Conservation (phyloP, 2,113 vertebrate genomes). For the Muntiacus muntjak region DNA sequence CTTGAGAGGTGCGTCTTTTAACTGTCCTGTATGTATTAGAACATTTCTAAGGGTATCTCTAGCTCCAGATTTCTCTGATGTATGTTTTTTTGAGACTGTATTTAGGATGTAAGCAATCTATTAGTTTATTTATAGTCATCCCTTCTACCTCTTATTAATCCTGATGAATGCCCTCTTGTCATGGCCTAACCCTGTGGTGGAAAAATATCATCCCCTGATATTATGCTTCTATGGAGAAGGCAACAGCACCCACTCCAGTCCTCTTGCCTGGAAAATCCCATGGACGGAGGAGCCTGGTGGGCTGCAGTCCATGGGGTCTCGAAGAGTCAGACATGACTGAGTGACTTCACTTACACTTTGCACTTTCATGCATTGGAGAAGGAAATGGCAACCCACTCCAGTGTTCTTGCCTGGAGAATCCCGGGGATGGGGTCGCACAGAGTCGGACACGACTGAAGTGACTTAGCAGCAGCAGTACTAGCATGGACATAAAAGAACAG, state of each 20-base stretch:
- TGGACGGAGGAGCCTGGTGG: too few species aligned
- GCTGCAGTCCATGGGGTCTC: too few species aligned
- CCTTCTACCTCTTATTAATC: background rate
- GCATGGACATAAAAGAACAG: background rate
- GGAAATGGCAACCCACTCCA: too few species aligned
- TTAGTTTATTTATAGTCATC: background rate
- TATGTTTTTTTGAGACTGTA: background rate
- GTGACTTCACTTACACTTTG: too few species aligned
- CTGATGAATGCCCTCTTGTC: background rate
- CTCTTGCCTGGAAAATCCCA: too few species aligned
- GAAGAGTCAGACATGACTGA: too few species aligned
- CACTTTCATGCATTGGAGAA: too few species aligned
- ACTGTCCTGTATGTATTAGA: background rate
- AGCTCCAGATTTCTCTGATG: background rate
- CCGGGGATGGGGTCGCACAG: too few species aligned
- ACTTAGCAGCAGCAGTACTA: too few species aligned
- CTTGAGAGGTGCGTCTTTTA: background rate
- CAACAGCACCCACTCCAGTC: too few species aligned
- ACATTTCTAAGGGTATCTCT: background rate
- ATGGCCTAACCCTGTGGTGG: background rate
- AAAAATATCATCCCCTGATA: background rate
- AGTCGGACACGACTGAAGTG: too few species aligned
- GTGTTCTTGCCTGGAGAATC: too few species aligned
- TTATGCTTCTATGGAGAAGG: background rate
- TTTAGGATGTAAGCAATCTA: background rate